Evolutionary conservation across 1,140 invertebrate genomes (phyloP).

Genomic region (Drosophila pseudoobscura): DNA sequence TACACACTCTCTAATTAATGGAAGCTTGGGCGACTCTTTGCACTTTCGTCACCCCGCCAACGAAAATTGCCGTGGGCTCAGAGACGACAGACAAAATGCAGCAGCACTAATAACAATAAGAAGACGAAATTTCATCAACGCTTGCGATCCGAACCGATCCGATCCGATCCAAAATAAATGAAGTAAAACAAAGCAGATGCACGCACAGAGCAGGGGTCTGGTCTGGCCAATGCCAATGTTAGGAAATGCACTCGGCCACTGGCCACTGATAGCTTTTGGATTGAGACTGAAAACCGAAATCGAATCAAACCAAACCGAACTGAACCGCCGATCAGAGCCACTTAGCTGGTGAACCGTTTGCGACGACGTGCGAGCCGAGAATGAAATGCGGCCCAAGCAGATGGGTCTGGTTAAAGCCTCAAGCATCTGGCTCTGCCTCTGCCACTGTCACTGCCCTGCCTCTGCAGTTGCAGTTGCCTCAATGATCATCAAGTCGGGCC

Average conservation of each 20-base stretch:
- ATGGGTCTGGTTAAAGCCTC: constrained; percentile 33
- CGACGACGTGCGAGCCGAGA: constrained; percentile 63
- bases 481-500: constrained; percentile 17
- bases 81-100: constrained; percentile 42
- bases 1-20: constrained; percentile 48
- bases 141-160: constrained; percentile 27
- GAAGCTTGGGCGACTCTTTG: constrained; percentile 41
- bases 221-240: constrained; percentile 70
- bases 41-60: constrained; percentile 59
- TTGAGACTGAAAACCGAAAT: background rate
- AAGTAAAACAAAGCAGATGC: constrained; percentile 48
- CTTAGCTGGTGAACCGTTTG: constrained; percentile 47
- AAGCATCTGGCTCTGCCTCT: constrained; percentile 8
- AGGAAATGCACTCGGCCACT: constrained; percentile 65
- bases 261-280: constrained; percentile 51
- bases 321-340: constrained; percentile 17
- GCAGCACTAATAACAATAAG: constrained; percentile 35
- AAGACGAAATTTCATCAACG: constrained; percentile 61
- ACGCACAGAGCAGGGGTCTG: constrained; percentile 34
- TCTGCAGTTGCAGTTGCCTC: constrained; percentile 47
- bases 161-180: constrained; percentile 31
- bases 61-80: constrained; percentile 38
- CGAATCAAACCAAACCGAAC: constrained; percentile 2
- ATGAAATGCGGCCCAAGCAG: constrained; percentile 54
- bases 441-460: background rate